Base-by-base conservation (phyloP, 2,797 vertebrate genomes). In the Hirundo rustica region DNA sequence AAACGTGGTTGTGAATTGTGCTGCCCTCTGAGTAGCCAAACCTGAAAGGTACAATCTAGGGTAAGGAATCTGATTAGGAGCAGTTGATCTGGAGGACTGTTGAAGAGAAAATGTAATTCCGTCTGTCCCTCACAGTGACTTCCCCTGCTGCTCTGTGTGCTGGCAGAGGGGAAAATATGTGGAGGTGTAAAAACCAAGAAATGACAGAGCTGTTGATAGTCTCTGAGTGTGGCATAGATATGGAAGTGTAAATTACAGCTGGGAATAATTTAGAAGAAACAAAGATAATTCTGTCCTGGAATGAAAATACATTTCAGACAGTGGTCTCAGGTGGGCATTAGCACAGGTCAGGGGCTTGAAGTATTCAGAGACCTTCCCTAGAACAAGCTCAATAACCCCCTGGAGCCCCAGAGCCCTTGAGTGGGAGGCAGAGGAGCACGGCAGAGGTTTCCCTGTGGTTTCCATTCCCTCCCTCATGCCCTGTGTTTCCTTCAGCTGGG, bases 401-500 rank as follows among this genome's bases (percentile, higher is more conserved):
- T 1, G 13, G 51, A 82, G 64, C 51, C 27, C 4, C 14, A 34
- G 34, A 30, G 67, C 0, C 0, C 42, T 25, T 0, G 2, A 11
- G 47, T 4, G 53, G 64, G 40, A 85, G 54, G 25, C 0, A 2
- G 29, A 15, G 5, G n/a, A 13, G 23, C 36, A 8, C 45, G 1
- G 32, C 6, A 20, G 60, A 10, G 4, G 4, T 8, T 25, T 62
- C 66, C 45, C 48, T n/a, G 11, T 36, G 44, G 22, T 27, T 21
- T 3, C 25, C 42, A 7, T 34, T 7, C 29, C 66, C 48, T 29
- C 51, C 27, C 54, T 93, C 17, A 96, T 0, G 1, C 16, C 26
- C 30, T 4, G 22, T 89, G 34, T 91, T 79, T 30, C 83, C 38
- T 90, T 12, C 32, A 99, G 99, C 99, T 16, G 99, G 98, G 45